A percentile compares a stretch with the other conserved stretches of the same genome.
These are phyloP conservation scores for Scolanthus callimorphus DNA, from an alignment of 92 coral and sea anemone species.

Conservation along the genomic window DNA sequence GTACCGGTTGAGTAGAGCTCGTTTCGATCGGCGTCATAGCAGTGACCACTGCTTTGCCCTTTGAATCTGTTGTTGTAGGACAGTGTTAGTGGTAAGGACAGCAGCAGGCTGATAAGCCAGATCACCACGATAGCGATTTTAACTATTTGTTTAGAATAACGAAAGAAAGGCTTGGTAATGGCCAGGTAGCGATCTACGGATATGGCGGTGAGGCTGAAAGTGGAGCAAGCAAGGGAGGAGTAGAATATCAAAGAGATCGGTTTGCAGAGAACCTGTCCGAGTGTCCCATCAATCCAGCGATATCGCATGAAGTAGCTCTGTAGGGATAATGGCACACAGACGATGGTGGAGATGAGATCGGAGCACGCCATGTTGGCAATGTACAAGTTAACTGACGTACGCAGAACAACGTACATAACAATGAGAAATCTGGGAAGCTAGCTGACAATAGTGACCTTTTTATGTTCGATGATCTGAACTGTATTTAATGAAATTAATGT, in stretches of 20 bases:
- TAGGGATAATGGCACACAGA: conserved; percentile 10
- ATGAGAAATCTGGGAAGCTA: too few species aligned
- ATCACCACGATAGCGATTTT: conserved; percentile 1
- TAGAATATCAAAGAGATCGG: conserved; percentile 11
- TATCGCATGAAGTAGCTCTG: not conserved
- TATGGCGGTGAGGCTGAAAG: conserved; percentile 25
- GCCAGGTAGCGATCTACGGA: conserved; percentile 26
- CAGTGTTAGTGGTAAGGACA: conserved; percentile 8
- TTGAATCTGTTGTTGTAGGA: conserved; percentile 1
- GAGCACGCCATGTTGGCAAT: conserved; percentile 33
- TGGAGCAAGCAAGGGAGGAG: conserved; percentile 27
- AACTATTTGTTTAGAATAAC: conserved; percentile 9
- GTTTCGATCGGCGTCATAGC: conserved; percentile 21
- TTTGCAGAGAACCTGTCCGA: conserved; percentile 4
- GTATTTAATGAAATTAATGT: too few species aligned
- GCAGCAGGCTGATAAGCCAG: conserved; percentile 8
- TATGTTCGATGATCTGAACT: too few species aligned
- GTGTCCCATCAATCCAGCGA: conserved; percentile 5
- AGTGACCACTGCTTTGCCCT: not conserved
- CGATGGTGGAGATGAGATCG: conserved; percentile 18
- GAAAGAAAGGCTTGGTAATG: conserved; percentile 15
- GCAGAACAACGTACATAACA: too few species aligned
- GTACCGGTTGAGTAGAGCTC: conserved; percentile 11
- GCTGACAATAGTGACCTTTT: too few species aligned
- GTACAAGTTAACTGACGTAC: conserved; percentile 19